These are phyloP conservation scores for Podocnemis expansa DNA, from an alignment of 2,113 vertebrate genomes.

Conservation along the genomic window DNA sequence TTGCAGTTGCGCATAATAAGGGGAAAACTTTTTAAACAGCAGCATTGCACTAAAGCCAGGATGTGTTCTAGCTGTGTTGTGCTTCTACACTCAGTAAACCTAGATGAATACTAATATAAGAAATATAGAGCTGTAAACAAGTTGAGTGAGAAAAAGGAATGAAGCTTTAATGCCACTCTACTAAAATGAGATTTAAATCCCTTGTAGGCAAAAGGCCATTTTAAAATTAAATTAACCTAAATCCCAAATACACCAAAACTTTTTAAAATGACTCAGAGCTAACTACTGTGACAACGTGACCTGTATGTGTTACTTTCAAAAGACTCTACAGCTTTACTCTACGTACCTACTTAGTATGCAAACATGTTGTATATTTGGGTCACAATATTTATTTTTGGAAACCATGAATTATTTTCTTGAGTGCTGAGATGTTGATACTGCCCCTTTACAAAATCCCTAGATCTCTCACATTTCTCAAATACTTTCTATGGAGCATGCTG, in stretches of 20 bases:
- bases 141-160: neutral
- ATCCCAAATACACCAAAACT: conserved; percentile 11
- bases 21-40: too few species aligned
- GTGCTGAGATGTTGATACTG: neutral
- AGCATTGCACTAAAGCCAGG: too few species aligned
- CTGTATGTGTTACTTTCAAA: neutral
- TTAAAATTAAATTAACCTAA: conserved; percentile 13
- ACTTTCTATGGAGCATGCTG: neutral
- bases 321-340: neutral
- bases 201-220: conserved; percentile 12
- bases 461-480: neutral
- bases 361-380: neutral
- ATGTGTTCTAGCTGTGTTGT: too few species aligned
- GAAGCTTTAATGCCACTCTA: conserved; percentile 33
- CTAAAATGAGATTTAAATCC: neutral
- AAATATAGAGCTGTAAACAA: neutral
- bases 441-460: neutral
- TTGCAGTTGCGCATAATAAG: too few species aligned
- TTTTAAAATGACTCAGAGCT: neutral
- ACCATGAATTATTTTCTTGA: neutral
- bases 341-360: neutral
- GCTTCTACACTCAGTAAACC: conserved; percentile 4
- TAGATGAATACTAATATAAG: neutral
- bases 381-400: neutral
- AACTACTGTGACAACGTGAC: neutral